A percentile compares a stretch with the other conserved stretches of the same genome.
These are phyloP conservation scores for Aplysina aerophoba DNA, from an alignment of 37 sponge, comb jelly and placozoan genomes.

Conservation along the genomic window DNA sequence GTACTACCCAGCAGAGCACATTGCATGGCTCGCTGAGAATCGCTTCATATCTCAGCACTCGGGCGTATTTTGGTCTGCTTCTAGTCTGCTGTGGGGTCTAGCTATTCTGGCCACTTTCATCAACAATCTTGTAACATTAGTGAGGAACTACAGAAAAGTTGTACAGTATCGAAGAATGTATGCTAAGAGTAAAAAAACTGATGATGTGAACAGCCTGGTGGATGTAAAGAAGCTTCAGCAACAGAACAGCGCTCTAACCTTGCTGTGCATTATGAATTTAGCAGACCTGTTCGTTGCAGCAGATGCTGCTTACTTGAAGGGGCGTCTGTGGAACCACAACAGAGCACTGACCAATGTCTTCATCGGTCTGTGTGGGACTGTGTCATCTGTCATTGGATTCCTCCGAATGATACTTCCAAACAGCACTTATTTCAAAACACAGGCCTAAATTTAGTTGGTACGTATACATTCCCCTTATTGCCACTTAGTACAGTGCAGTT, in stretches of 20 bases:
- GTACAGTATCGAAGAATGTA: not conserved
- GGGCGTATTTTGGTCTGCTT: conserved; percentile 1
- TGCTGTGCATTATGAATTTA: conserved; percentile 11
- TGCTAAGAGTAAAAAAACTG: not conserved
- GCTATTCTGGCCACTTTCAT: conserved; percentile 37
- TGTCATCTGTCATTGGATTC: conserved; percentile 61
- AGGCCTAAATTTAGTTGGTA: not conserved
- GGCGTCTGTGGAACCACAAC: conserved; percentile 42
- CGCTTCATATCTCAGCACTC: conserved; percentile 11
- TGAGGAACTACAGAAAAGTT: not conserved
- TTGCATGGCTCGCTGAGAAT: conserved; percentile 71
- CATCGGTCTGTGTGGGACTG: conserved; percentile 51
- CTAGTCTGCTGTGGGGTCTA: conserved; percentile 41
- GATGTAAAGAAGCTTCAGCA: not conserved
- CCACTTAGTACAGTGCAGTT: no score
- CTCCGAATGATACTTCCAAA: not conserved
- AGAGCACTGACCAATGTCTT: not conserved
- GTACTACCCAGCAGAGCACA: conserved; percentile 76
- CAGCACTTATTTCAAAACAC: no score
- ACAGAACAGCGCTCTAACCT: not conserved
- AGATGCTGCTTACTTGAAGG: conserved; percentile 37
- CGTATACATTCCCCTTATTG: no score
- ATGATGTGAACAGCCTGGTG: not conserved
- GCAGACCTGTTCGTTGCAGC: conserved; percentile 56
- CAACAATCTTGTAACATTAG: not conserved